A percentile compares a stretch with the other conserved stretches of the same genome.
Conservation (phyloP, 2,113 vertebrate species). For the Amphiprion ocellaris region DNA sequence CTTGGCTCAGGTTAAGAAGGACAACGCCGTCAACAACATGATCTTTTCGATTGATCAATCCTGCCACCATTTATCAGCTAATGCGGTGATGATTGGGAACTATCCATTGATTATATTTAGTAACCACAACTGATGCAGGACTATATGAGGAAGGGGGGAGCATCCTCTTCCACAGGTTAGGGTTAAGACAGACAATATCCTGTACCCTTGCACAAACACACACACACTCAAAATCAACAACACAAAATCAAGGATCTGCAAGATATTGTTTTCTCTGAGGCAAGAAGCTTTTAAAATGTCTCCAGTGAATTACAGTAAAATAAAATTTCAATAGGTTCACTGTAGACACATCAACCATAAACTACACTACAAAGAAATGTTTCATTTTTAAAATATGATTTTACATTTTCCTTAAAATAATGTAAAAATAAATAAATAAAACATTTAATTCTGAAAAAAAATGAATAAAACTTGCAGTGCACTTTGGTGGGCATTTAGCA, state of each 20-base stretch:
- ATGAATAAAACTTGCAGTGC: neutral
- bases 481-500: neutral
- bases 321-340: neutral
- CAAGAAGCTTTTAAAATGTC: slow-evolving; percentile 1
- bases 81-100: slow-evolving; percentile 70
- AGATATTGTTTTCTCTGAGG: neutral
- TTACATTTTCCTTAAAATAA: neutral
- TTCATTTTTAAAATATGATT: neutral
- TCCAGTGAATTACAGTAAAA: neutral
- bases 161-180: neutral
- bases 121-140: slow-evolving; percentile 52
- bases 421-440: neutral
- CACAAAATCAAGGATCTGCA: neutral
- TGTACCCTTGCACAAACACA: neutral
- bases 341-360: neutral
- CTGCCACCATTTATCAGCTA: slow-evolving; percentile 71
- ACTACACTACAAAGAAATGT: neutral
- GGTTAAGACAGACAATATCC: neutral
- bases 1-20: slow-evolving; percentile 24
- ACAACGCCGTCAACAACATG: slow-evolving; percentile 32
- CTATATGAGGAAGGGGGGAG: neutral
- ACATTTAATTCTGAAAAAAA: neutral
- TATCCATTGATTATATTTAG: slow-evolving; percentile 65
- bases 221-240: neutral
- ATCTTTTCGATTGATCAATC: slow-evolving; percentile 64